phyloP scores from a whole-genome alignment of 2,888 invertebrate genomes.

The Drosophila emarginata region DNA sequence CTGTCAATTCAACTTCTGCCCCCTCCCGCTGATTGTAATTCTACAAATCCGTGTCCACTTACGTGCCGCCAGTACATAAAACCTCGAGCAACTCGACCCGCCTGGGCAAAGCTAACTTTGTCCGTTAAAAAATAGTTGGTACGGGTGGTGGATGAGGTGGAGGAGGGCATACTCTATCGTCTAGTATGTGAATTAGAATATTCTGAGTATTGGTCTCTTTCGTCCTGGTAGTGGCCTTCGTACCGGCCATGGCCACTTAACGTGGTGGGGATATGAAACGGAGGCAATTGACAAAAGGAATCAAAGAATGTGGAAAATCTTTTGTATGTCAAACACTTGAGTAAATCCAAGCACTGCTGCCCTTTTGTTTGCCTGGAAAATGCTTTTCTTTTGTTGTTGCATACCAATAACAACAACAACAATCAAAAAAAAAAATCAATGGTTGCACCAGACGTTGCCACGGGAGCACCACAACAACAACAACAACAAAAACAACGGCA shows the following conservation, averaged over 20 bases:
- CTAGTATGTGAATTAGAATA: slow-evolving; percentile 15
- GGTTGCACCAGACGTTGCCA: slow-evolving; percentile 65
- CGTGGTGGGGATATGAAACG: background rate
- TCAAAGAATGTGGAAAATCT: slow-evolving; percentile 35
- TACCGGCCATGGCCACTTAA: slow-evolving; percentile 49
- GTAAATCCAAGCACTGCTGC: slow-evolving; percentile 44
- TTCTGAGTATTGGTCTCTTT: slow-evolving; percentile 22
- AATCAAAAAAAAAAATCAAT: slow-evolving; percentile 56
- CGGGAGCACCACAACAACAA: slow-evolving; percentile 43
- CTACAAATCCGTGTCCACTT: slow-evolving; percentile 62
- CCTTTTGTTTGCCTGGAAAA: slow-evolving; percentile 42
- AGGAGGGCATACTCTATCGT: slow-evolving; percentile 48
- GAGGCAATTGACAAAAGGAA: slow-evolving; percentile 25
- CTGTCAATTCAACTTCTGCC: slow-evolving; percentile 12
- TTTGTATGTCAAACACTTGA: slow-evolving; percentile 51
- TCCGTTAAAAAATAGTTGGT: slow-evolving; percentile 47
- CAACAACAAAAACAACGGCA: slow-evolving; percentile 25
- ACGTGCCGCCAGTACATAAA: slow-evolving; percentile 74
- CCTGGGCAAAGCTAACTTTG: slow-evolving; percentile 60
- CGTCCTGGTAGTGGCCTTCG: slow-evolving; percentile 44
- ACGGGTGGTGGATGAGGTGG: background rate
- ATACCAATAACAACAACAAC: slow-evolving; percentile 58
- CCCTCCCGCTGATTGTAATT: background rate
- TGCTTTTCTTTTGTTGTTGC: slow-evolving; percentile 38
- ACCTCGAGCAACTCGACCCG: slow-evolving; percentile 68